Evolutionary conservation across 2,797 vertebrate genomes (phyloP), one percentile per base, ranked within the genome.

Genomic region (Gila robusta): DNA sequence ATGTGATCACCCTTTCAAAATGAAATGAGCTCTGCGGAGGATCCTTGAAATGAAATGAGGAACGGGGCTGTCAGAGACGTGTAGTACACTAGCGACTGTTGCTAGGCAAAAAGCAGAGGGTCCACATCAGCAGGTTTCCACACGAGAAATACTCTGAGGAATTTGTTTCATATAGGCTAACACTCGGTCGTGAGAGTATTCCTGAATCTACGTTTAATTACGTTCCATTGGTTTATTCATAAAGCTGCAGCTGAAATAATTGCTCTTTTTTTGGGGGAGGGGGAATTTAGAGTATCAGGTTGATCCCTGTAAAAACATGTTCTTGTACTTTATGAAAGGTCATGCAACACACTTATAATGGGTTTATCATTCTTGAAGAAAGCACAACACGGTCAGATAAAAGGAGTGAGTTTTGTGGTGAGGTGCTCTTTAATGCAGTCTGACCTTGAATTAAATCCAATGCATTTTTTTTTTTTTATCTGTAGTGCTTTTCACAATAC

Each of bases 91-190:
- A 64, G 6, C 44, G 39, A 72, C 87, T 90, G 90, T 91, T 90
- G 89, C 89, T 90, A 90, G 89, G 91, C 86, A 88, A 89, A 89
- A 83, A 85, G 64, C 79, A 70, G 72, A 70, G 77, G 59, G 78
- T 79, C 19, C 81, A 71, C 80, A 83, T 87, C 87, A 87, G 89
- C 86, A 87, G 87, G 72, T 89, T 86, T 86, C 26, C 54, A 52
- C 59, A 81, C 62, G 39, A 69, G 64, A 39, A 26, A 56, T 12
- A 62, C 32, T 16, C 35, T 19, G 21, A 84, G 32, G 52, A n/a
- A n/a, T 77, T 77, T n/a, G 21, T n/a, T 35, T 77, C 1, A 35
- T 37, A 12, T n/a, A 76, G 47, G 47, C 47, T 54, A 54, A 37
- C 26, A 54, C 6, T n/a, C 11, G 4, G 35, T 56, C 6, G 2